Percentiles rank a stretch among this genome's conserved stretches.
Evolutionary conservation across 2,888 invertebrate genomes (phyloP).

Genomic region (Chymomyza procnemis): DNA sequence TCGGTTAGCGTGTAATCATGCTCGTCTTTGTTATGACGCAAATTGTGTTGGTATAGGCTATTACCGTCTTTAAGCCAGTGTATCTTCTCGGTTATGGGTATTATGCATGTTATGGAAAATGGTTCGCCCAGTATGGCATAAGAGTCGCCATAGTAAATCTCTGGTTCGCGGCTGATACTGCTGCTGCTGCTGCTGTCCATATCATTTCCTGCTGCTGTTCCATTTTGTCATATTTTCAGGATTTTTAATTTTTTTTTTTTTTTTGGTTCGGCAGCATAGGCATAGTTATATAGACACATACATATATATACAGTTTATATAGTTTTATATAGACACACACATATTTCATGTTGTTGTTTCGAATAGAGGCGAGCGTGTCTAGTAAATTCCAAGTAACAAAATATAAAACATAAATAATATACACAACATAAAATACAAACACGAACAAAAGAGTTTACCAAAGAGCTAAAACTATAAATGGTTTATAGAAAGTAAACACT

Average conservation of each 20-base stretch:
- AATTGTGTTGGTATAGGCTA: constrained; percentile 76
- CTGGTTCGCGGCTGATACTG: constrained; percentile 43
- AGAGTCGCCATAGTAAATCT: constrained; percentile 77
- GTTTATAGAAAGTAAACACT: not conserved
- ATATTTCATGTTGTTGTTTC: not conserved
- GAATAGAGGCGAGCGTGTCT: not conserved
- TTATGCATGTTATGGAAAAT: constrained; percentile 77
- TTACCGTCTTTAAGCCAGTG: constrained; percentile 77
- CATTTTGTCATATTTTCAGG: constrained; percentile 8
- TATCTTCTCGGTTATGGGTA: constrained; percentile 76
- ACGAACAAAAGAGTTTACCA: not conserved
- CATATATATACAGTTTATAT: constrained; percentile 27
- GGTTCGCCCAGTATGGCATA: constrained; percentile 76
- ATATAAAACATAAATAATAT: not conserved
- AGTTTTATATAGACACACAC: not conserved
- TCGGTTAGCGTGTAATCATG: constrained; percentile 75
- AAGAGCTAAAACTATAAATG: constrained; percentile 13
- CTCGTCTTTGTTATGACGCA: constrained; percentile 77
- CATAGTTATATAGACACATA: constrained; percentile 32
- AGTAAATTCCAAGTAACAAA: not conserved
- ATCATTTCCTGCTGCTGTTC: constrained; percentile 11
- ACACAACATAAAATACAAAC: constrained; percentile 3
- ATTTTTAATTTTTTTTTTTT: not conserved
- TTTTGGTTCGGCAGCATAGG: constrained; percentile 32
- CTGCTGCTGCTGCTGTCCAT: not conserved